Conservation (phyloP, 2,113 vertebrate genomes). For the Herpetotheres cachinnans region DNA sequence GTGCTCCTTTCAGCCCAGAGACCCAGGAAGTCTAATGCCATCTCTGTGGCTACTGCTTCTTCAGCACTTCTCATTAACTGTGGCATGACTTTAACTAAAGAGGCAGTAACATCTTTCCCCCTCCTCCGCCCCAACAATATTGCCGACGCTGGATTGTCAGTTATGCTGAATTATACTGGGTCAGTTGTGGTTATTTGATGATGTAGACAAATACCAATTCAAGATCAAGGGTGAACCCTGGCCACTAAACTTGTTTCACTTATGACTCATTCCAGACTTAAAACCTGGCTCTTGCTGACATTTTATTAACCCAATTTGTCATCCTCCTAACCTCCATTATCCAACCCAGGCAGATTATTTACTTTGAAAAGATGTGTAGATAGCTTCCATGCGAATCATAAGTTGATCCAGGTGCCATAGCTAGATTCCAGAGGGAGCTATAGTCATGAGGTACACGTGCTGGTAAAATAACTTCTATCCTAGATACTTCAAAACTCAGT, state of each 20-base stretch:
- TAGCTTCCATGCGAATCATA: conserved; percentile 19
- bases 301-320: conserved; percentile 51
- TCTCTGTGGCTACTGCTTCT: not conserved
- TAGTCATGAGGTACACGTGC: not conserved
- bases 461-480: not conserved
- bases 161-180: not conserved
- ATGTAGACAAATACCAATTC: conserved; percentile 19
- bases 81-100: not conserved
- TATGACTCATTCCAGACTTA: conserved; percentile 40
- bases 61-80: not conserved
- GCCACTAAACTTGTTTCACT: conserved; percentile 20
- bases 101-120: not conserved
- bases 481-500: not conserved
- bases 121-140: not conserved
- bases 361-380: conserved; percentile 26
- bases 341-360: conserved; percentile 22
- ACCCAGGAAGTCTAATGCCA: not conserved
- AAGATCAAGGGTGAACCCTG: conserved; percentile 21
- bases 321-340: conserved; percentile 22
- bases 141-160: not conserved
- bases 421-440: conserved; percentile 1
- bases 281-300: conserved; percentile 34
- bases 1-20: not conserved
- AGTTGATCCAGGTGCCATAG: conserved; percentile 28
- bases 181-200: not conserved